A percentile compares a stretch with the other conserved stretches of the same genome.
phyloP scores from a whole-genome alignment of 53 echinoderm and acorn worm species.

The Mesocentrotus franciscanus region DNA sequence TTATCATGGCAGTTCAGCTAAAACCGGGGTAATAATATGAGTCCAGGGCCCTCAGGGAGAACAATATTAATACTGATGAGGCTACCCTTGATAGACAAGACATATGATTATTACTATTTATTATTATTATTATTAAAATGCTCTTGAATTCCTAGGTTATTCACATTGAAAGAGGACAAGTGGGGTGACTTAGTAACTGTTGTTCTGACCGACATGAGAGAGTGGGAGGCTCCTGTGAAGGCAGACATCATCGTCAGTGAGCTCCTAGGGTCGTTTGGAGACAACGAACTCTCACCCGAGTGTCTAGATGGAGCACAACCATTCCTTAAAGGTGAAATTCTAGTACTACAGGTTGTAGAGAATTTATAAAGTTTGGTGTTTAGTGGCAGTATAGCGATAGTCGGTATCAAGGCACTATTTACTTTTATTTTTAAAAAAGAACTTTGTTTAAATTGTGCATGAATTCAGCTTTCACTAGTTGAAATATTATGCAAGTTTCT shows the following conservation, averaged over 20 bases:
- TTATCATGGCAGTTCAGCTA: too few relatives aligned
- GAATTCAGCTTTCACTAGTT: too few relatives aligned
- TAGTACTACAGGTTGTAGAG: neutral
- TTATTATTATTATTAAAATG: too few relatives aligned
- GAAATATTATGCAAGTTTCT: too few relatives aligned
- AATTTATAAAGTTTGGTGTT: neutral
- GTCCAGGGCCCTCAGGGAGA: too few relatives aligned
- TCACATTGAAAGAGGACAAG: slow-evolving; percentile 94
- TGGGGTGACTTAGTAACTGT: slow-evolving; percentile 96
- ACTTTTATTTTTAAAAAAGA: too few relatives aligned
- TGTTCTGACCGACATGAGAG: slow-evolving; percentile 93
- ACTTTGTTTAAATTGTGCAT: too few relatives aligned
- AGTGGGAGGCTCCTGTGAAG: slow-evolving; percentile 94
- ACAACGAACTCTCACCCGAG: slow-evolving; percentile 99
- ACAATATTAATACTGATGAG: too few relatives aligned
- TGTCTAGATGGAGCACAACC: slow-evolving; percentile 98
- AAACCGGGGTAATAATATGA: too few relatives aligned
- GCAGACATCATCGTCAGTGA: slow-evolving; percentile 99
- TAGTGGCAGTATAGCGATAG: neutral
- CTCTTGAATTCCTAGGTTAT: slow-evolving; percentile 73
- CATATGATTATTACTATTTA: too few relatives aligned
- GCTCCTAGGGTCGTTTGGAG: slow-evolving; percentile 96
- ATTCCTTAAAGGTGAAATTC: slow-evolving; percentile 89
- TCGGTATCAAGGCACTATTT: neutral
- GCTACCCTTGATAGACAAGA: too few relatives aligned